Percentiles rank a stretch among this genome's conserved stretches.
phyloP scores from a whole-genome alignment of 1,140 invertebrate species.

The Pseudomyrmex pallidus region DNA sequence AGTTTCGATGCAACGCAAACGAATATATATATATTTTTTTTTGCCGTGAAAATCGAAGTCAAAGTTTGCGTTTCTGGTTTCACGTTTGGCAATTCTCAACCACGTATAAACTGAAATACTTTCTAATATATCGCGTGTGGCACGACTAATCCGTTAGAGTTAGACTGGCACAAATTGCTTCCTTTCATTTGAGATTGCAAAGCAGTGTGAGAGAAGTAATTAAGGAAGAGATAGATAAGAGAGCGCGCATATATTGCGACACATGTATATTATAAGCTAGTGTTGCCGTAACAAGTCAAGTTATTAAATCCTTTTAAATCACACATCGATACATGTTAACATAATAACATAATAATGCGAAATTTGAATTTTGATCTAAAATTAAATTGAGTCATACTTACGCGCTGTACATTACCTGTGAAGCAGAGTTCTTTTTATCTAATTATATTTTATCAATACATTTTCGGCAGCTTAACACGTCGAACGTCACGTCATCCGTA shows the following conservation, averaged over 20 bases:
- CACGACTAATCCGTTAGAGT: background rate
- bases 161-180: conserved; percentile 43
- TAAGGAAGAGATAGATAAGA: background rate
- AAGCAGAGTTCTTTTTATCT: too few relatives aligned
- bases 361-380: too few relatives aligned
- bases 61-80: conserved; percentile 32
- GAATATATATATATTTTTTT: conserved; percentile 69
- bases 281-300: too few relatives aligned
- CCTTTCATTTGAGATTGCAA: background rate
- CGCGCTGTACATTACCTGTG: too few relatives aligned
- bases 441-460: too few relatives aligned
- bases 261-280: too few relatives aligned
- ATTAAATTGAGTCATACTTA: too few relatives aligned
- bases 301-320: background rate
- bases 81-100: background rate
- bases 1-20: conserved; percentile 62
- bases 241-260: background rate
- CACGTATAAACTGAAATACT: conserved; percentile 30
- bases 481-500: too few relatives aligned
- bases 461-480: too few relatives aligned
- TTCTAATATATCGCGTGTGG: conserved; percentile 19
- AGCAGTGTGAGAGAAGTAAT: background rate
- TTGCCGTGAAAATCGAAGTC: background rate
- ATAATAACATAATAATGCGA: too few relatives aligned
- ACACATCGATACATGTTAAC: too few relatives aligned